Evolutionary conservation across 2,888 invertebrate species (phyloP), one percentile per base, ranked within the genome.

Genomic region (Candidula unifasciata): DNA sequence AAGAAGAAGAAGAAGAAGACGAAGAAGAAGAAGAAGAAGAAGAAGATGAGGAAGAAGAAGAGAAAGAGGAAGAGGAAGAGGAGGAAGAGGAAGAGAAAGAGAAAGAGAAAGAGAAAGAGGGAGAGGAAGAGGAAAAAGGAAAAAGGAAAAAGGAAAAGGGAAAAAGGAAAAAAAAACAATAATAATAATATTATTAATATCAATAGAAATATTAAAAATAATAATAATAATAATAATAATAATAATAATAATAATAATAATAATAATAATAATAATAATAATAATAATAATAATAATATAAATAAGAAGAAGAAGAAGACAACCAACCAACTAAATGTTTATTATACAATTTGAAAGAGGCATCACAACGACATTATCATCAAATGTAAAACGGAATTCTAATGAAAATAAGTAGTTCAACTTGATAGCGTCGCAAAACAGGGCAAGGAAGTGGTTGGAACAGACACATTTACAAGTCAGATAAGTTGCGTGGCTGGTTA

Each of bases 11-110:
- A 81, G 77, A n/a, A 66, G 16, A 18, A 60, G n/a, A 24, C 27
- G 16, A 13, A 60, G 21, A 35, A 30, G 52, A 24, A 71, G 71
- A 18, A 57, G 33, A 57, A 57, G 57, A 71, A 54, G 37, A 35
- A 30, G 54, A 13, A 71, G 52, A 27, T 24, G 54, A 30, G 27
- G 52, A 33, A 24, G 35, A 21, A 35, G 35, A 69, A 30, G 54
- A 57, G 54, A 57, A 24, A 66, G 68, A 35, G 52, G 68, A 33
- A 66, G 69, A 2, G 80, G 84, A 33, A 66, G 71, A 30, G 80
- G 68, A 33, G 66, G 30, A 1, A 77, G 84, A n/a, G 35, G 78
- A n/a, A 78, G 69, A 57, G 57, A 33, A 30, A 71, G 86, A 30
- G 27, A 80, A n/a, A 77, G 64, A 60, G n/a, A n/a, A n/a, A n/a